These are phyloP conservation scores for Drosophila santomea DNA, from an alignment of 1,140 invertebrate species.

Conservation along the genomic window DNA sequence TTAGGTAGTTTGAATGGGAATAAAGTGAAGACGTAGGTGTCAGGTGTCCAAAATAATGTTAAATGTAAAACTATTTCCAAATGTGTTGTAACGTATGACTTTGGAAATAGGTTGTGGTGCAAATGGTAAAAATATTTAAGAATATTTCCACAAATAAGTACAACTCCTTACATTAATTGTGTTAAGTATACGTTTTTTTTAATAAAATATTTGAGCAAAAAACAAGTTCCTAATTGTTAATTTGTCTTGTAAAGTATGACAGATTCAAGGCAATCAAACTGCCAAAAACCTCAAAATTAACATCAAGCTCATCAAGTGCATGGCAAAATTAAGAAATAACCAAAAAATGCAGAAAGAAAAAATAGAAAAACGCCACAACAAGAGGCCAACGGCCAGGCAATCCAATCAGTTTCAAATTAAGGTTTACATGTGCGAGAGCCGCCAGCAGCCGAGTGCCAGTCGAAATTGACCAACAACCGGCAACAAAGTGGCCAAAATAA, in stretches of 20 bases:
- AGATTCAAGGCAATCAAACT: slow-evolving; percentile 27
- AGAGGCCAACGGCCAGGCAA: slow-evolving; percentile 62
- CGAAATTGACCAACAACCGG: slow-evolving; percentile 68
- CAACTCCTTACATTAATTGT: too few relatives aligned
- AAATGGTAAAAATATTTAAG: too few relatives aligned
- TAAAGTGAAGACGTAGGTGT: not conserved
- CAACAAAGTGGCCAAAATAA: slow-evolving; percentile 53
- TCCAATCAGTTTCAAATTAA: slow-evolving; percentile 82
- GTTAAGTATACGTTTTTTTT: too few relatives aligned
- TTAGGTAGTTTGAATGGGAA: slow-evolving; percentile 27
- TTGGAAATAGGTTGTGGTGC: too few relatives aligned
- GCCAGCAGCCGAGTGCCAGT: slow-evolving; percentile 26
- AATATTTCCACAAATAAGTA: too few relatives aligned
- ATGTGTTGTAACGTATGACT: not conserved
- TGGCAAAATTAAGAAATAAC: slow-evolving; percentile 62
- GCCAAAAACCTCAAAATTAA: slow-evolving; percentile 35
- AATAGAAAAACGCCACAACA: slow-evolving; percentile 41
- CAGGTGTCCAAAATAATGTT: not conserved
- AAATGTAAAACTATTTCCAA: not conserved
- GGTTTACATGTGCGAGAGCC: slow-evolving; percentile 70
- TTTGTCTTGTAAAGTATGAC: not conserved
- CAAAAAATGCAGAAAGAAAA: slow-evolving; percentile 34
- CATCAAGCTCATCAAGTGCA: slow-evolving; percentile 66
- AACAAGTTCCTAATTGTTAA: not conserved
- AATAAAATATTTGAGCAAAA: too few relatives aligned